Base-by-base conservation (phyloP, 2,113 vertebrate genomes). In the Heteronetta atricapilla region DNA sequence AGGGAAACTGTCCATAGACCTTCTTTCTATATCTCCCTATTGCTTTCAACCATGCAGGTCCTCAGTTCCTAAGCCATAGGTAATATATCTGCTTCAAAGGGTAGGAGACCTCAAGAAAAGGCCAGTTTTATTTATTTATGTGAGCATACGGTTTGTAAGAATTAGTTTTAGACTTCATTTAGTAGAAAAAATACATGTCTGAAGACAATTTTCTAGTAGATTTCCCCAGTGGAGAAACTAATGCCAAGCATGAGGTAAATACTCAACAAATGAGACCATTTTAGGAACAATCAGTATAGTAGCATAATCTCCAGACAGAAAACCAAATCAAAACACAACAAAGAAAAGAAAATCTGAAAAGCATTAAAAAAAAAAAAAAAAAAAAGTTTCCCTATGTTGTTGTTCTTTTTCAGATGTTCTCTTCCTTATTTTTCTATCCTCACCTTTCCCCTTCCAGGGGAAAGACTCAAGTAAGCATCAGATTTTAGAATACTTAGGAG, bases 391-490 rank as follows among this genome's bases (percentile, higher is more conserved):
- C 13, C 34, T 59, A 63, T 13, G 7, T 81, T 46, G 13, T 34
- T 34, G 33, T 6, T 55, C 10, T 55, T 96, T 80, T 88, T 64
- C 80, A 75, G n/a, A 21, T 69, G 23, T 68, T 78, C 21, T 68
- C 12, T 6, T 22, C 13, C 63, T 69, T 74, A 13, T 3, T 80
- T 70, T 83, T 80, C 40, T 46, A 23, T 21, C 8, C n/a, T 28
- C 1, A 1, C 8, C 13, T 89, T 79, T 82, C 50, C 62, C 10
- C n/a, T 14, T 88, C 26, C 13, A 60, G 48, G 3, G 83, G 10
- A 23, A 75, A 78, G 22, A 42, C 28, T 78, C 0, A 0, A 82
- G 33, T 31, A 89, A 80, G 23, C 1, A 0, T 25, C 0, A 1
- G 18, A 62, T 60, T 78, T 83, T 56, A 81, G n/a, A 74, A 29